Evolutionary conservation across 2,797 vertebrate genomes (phyloP), one percentile per base, ranked within the genome.

Genomic region (Pseudochirops cupreus): DNA sequence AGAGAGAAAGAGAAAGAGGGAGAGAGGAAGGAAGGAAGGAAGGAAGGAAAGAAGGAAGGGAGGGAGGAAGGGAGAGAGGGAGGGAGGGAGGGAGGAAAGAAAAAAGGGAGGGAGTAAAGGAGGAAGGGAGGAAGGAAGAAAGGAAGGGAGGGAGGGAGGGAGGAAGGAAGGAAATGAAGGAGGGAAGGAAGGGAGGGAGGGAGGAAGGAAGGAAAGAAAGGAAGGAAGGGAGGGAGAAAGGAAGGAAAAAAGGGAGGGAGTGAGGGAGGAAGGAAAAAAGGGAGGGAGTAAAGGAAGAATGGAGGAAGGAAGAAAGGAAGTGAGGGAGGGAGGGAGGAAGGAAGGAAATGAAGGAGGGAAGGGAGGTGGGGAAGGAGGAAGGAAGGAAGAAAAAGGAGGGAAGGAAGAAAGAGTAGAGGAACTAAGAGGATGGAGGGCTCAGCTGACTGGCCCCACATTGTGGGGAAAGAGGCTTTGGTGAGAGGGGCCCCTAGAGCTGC

Each of bases 351-450:
- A 31, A 55, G 55, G 3, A 5, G 0, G 31, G 13, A 82, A 82
- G 67, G 91, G 95, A 14, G 57, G 52, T 4, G 4, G 52, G 52
- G 52, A 52, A 3, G 52, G 52, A 52, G 52, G 5, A 6, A 52
- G 52, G 5, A 52, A 52, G 52, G 52, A 52, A 52, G 26, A 67
- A 58, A 24, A 31, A 55, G 55, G 3, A 5, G 1, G 31, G 13
- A 82, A 82, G 67, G 90, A 96, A 14, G 57, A 31, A 92, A 96
- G 26, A 16, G 13, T 5, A 31, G 59, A 67, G 59, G 59, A 67
- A 55, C 6, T 16, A 91, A 33, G 13, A 39, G 46, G 3, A 58
- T 3, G 1, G 0, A 13, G 16, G 29, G 39, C 0, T 1, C 46
- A 82, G 29, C 28, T 28, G 33, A n/a, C 58, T 24, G 5, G 33